Conservation (phyloP, 2,797 vertebrate species). For the Setipinna tenuifilis region DNA sequence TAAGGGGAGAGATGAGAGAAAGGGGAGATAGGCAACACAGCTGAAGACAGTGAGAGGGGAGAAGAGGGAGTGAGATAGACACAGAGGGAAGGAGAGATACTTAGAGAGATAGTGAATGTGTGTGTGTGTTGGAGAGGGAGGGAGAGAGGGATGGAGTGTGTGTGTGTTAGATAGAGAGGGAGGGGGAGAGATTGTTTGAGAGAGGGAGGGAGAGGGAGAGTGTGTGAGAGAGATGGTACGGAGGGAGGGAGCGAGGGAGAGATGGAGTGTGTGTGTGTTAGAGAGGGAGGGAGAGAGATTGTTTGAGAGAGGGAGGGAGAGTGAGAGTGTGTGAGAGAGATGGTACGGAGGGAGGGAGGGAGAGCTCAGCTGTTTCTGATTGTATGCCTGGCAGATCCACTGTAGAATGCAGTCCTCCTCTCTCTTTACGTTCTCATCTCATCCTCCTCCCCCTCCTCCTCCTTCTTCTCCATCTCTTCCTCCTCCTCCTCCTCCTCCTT, state of each 20-base stretch:
- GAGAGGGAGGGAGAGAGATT: slow-evolving; percentile 59
- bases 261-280: slow-evolving; percentile 50
- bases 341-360: slow-evolving; percentile 30
- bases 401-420: slow-evolving; percentile 63
- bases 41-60: neutral
- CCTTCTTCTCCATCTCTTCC: too few species aligned
- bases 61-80: neutral
- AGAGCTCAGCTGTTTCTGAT: slow-evolving; percentile 56
- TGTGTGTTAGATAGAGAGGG: neutral
- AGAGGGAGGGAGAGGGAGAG: slow-evolving; percentile 50
- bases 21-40: neutral
- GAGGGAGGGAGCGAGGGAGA: slow-evolving; percentile 63
- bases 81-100: neutral
- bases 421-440: slow-evolving; percentile 44
- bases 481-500: slow-evolving; percentile 54
- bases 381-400: slow-evolving; percentile 69
- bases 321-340: slow-evolving; percentile 36
- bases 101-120: too few species aligned
- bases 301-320: slow-evolving; percentile 17
- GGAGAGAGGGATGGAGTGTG: too few species aligned
- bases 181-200: slow-evolving; percentile 1
- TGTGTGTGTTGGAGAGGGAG: too few species aligned
- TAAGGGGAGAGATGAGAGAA: neutral
- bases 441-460: slow-evolving; percentile 37
- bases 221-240: too few species aligned